Conservation (phyloP, 2,888 invertebrate genomes). For the Syrista parreyssii region DNA sequence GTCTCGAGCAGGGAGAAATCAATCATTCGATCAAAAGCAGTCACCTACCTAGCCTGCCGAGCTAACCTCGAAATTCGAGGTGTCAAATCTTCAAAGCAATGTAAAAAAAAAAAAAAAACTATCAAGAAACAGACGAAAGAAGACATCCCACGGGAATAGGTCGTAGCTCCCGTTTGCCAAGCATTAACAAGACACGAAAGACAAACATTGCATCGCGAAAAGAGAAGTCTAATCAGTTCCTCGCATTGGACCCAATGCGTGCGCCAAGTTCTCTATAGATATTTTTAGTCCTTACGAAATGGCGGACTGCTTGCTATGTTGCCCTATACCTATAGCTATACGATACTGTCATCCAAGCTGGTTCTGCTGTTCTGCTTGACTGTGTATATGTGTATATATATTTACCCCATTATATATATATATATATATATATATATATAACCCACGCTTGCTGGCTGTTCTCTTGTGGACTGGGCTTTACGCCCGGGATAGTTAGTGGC, state of each 20-base stretch:
- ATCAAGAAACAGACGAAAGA: background rate
- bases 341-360: background rate
- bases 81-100: background rate
- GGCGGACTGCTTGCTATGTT: conserved; percentile 4
- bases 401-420: too few species aligned
- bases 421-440: background rate
- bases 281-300: conserved; percentile 18
- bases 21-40: background rate
- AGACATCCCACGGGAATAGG: background rate
- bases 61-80: background rate
- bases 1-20: background rate
- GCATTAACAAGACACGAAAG: conserved; percentile 6
- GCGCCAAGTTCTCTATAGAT: background rate
- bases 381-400: background rate
- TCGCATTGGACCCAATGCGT: background rate
- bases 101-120: background rate
- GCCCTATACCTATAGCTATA: background rate
- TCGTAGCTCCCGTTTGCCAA: background rate
- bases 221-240: conserved; percentile 18
- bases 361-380: background rate
- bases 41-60: background rate
- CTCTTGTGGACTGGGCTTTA: background rate
- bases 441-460: background rate
- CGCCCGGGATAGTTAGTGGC: conserved; percentile 10
- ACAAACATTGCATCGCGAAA: background rate